Evolutionary conservation across 2,797 vertebrate species (phyloP), one percentile per base, ranked within the genome.

Genomic region (Pachyuromys duprasi): DNA sequence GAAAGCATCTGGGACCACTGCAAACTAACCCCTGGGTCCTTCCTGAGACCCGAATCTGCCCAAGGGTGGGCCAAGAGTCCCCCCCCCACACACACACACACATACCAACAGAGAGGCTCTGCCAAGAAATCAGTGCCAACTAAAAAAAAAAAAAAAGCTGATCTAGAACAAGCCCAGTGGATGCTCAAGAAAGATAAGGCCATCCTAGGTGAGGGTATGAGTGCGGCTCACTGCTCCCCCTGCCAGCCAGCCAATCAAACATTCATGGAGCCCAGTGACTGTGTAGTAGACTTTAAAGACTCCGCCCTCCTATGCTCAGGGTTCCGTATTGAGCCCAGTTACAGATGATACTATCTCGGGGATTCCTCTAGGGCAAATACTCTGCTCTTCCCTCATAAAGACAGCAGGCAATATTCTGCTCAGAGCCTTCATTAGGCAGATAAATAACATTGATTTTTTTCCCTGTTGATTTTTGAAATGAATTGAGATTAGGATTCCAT

Each of bases 401-500:
- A 92, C 60, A 90, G 31, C 42, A 90, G 72, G 33, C 2, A n/a
- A 63, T 28, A 13, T 42, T 79, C 65, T 55, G 11, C 62, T 74
- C 42, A 78, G 65, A 91, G n/a, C 31, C 82, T 74, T 95, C 63
- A 65, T 24, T 79, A 55, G 42, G 75, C 75, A 63, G 94, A 80
- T 94, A 96, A 94, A 78, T 60, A 92, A 17, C 80, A 55, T n/a
- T 65, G 42, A 45, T 70, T 82, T 89, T 72, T 92, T 2, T 1
- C 36, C 45, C 76, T 14, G 11, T 78, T 89, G 69, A 90, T 33
- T 96, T 95, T 95, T 92, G 65, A 93, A 86, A 65, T 31, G 69
- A 86, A 42, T 22, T 82, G 69, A 89, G 74, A 49, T 12, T 84
- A n/a, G 49, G 3, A 84, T 95, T 92, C 81, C 49, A 83, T 86